Evolutionary conservation across 2,113 vertebrate species (phyloP), one percentile per base, ranked within the genome.

Genomic region (Hystrix cristata): DNA sequence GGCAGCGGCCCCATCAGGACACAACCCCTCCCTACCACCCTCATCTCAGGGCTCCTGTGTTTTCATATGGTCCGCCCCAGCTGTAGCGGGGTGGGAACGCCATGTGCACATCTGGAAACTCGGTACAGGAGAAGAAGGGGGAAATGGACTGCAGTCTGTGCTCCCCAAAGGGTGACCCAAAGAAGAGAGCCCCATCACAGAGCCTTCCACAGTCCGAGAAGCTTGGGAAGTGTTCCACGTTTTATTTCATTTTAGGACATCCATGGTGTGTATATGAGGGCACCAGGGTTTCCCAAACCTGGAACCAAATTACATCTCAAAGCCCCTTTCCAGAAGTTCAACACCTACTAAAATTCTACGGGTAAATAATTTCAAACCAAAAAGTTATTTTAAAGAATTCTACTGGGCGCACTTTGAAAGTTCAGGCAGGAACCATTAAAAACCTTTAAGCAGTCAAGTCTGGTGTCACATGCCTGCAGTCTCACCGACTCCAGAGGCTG

Each of bases 41-140:
- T 5, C 13, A 8, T 23, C 25, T 3, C 43, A 1, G 1, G 31
- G 7, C 71, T 29, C 53, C 29, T 4, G 3, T 0, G 3, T 34
- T 31, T 18, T 83, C 55, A 38, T 29, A 0, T 12, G 21, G 13
- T 51, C 4, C 74, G 60, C 34, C 38, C 48, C 10, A 23, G 43
- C 46, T 59, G 3, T 27, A 31, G 46, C 48, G 60, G 31, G 13
- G 59, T 76, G 57, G 53, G 72, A 27, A 43, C 0, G 21, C 6
- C 16, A 18, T 4, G 3, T 65, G 48, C n/a, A 51, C 1, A 43
- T 64, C 74, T 57, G 43, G 69, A 48, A 27, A 67, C 38, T 2
- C n/a, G 2, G 8, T 4, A 10, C 48, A 46, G 5, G 38, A 78
- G 43, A 87, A 78, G 65, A 19, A n/a, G 64, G 3, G n/a, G 16